phyloP scores from a whole-genome alignment of 2,113 vertebrate genomes.

The Syngnathus floridae region DNA sequence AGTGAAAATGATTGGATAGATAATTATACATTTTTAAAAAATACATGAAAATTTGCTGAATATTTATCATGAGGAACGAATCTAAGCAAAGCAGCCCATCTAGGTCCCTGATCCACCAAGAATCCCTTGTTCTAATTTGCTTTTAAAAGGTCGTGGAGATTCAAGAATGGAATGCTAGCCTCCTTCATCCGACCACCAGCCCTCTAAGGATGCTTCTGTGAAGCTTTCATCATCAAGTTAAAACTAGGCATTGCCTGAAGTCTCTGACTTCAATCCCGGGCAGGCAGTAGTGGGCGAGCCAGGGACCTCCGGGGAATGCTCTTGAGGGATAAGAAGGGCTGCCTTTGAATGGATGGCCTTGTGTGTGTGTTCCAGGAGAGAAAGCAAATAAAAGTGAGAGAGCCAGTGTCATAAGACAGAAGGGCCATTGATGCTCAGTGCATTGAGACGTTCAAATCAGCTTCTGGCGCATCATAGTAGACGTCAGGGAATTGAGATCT shows the following conservation, averaged over 20 bases:
- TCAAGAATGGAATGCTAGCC: neutral
- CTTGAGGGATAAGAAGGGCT: constrained; percentile 32
- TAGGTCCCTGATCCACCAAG: neutral
- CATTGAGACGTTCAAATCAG: constrained; percentile 45
- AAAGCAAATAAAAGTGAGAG: constrained; percentile 23
- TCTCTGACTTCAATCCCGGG: constrained; percentile 42
- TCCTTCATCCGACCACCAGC: neutral
- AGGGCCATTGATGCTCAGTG: constrained; percentile 48
- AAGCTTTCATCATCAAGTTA: constrained; percentile 8
- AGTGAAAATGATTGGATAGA: neutral
- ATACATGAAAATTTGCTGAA: too few species aligned
- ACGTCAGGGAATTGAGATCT: constrained; percentile 39
- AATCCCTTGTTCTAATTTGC: neutral
- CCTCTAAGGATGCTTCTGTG: neutral
- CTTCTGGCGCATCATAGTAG: constrained; percentile 40
- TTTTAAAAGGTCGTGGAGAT: too few species aligned
- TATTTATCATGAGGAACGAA: too few species aligned
- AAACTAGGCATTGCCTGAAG: constrained; percentile 12
- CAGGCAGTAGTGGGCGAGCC: constrained; percentile 22
- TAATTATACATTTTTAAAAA: too few species aligned
- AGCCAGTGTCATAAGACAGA: constrained; percentile 42
- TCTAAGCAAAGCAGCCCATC: neutral
- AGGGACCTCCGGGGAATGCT: constrained; percentile 30
- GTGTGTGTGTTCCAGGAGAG: constrained; percentile 34
- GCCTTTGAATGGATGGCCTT: constrained; percentile 56